Evolutionary conservation across 2,888 invertebrate species (phyloP), one percentile per base, ranked within the genome.

Genomic region (Zootermopsis nevadensis): DNA sequence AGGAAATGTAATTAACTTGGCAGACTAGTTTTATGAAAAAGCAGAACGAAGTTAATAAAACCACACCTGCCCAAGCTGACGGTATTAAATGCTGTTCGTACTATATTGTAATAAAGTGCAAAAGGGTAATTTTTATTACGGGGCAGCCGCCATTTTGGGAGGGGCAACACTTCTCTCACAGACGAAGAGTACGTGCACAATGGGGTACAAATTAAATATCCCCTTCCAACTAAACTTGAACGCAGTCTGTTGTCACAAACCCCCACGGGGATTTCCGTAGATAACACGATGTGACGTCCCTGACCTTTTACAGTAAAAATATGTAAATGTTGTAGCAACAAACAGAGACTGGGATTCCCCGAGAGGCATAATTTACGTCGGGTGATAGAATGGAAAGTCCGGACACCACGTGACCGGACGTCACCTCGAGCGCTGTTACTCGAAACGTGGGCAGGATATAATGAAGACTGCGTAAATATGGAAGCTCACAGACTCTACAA

Each of bases 261-360:
- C 22, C 74, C 74, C 74, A 38, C 0, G 38, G 38, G 74, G 38
- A 8, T n/a, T n/a, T 27, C 35, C 19, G 33, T 38, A 74, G 74
- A 74, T 74, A 74, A 74, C 33, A 33, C 69, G 22, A 8, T 15
- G 69, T 69, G 69, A 69, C 79, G 35, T 24, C n/a, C 60, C 35
- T 53, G 60, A 66, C 35, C 12, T 77, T 79, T 79, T 79, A 79
- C 38, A 66, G 60, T 66, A 24, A 66, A 66, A 79, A 79, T 79
- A 79, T 79, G 79, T 79, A 79, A 79, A 79, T 79, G 60, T 66
- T 60, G 38, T 15, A 74, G 12, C 42, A 74, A 74, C 74, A 69
- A 69, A 74, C 60, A 60, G n/a, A 60, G 27, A 3, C 60, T 2
- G 8, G n/a, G 27, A 8, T 27, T 60, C n/a, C 60, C 60, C n/a